Evolutionary conservation across 2,113 vertebrate species (phyloP), one percentile per base, ranked within the genome.

Genomic region (Motacilla tschutschensis): DNA sequence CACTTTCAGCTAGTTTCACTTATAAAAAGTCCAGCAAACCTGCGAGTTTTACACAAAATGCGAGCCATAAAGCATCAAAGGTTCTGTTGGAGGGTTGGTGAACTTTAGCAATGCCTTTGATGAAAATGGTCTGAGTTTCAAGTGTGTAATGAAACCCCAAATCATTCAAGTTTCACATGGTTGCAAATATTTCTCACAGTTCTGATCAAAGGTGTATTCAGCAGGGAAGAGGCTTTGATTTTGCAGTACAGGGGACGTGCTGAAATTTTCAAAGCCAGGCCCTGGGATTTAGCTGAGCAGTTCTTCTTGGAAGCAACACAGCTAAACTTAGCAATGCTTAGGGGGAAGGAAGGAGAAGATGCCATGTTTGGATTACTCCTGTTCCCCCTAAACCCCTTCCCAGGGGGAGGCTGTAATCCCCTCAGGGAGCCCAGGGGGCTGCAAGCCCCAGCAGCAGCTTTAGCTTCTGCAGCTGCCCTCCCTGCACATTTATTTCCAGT

Each of bases 121-220:
- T 94, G 95, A 83, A 96, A 95, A 96, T 78, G 92, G 94, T 63
- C 90, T 79, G 94, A 93, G 92, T 94, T 96, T 95, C 94, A 94
- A 94, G 91, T 94, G 93, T 94, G 91, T 94, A 95, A 95, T 93
- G 92, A 95, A 95, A 93, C 91, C 93, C 87, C 93, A 93, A 94
- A 94, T 95, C 92, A 95, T 91, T 94, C 92, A 92, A 94, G 91
- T 95, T 96, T 95, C 95, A 95, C 93, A 94, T 89, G 93, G 91
- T 89, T 95, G 95, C 95, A 96, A 95, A 96, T 95, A 93, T 96
- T 95, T 87, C 94, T 95, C 90, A 88, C 83, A 94, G 91, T 83
- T 83, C 93, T 94, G 95, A 96, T 96, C 95, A 96, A 95, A 96
- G 94, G 91, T 95, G 74, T 85, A 86, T 94, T 95, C 94, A 95